These are phyloP conservation scores for Hypselothyrea guttata DNA, from an alignment of 2,888 invertebrate genomes.

Conservation along the genomic window DNA sequence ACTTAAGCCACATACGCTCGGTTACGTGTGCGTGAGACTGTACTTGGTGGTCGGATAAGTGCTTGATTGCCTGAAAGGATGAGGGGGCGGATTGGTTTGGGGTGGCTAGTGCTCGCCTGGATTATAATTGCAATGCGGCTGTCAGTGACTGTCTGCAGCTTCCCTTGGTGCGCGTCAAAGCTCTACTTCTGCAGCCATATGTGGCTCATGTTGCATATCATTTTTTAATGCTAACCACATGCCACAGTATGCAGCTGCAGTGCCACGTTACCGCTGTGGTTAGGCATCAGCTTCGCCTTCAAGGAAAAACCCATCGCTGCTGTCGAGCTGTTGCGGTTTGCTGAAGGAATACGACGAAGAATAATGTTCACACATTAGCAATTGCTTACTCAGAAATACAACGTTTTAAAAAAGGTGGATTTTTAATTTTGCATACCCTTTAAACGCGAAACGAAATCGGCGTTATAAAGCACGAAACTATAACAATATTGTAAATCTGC, in stretches of 20 bases:
- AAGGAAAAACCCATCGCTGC: constrained; percentile 18
- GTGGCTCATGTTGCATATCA: constrained; percentile 73
- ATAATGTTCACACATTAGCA: constrained; percentile 75
- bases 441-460: too few species aligned
- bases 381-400: constrained; percentile 52
- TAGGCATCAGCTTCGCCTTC: constrained; percentile 34
- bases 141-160: constrained; percentile 68
- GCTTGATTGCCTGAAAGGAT: neutral
- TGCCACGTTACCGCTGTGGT: constrained; percentile 69
- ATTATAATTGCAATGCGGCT: constrained; percentile 77
- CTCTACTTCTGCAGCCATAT: constrained; percentile 35
- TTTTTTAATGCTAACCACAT: constrained; percentile 79
- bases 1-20: constrained; percentile 63
- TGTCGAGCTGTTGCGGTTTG: constrained; percentile 52
- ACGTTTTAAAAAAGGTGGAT: neutral
- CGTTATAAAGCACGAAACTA: too few species aligned
- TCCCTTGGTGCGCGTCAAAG: neutral
- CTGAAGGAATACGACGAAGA: constrained; percentile 68
- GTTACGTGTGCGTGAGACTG: constrained; percentile 38
- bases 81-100: constrained; percentile 9
- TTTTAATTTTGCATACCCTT: too few species aligned
- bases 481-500: too few species aligned
- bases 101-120: constrained; percentile 52
- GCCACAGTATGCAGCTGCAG: constrained; percentile 76
- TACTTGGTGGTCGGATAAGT: constrained; percentile 19